phyloP scores from a whole-genome alignment of 2,113 vertebrate genomes.

The Macrotis lagotis region DNA sequence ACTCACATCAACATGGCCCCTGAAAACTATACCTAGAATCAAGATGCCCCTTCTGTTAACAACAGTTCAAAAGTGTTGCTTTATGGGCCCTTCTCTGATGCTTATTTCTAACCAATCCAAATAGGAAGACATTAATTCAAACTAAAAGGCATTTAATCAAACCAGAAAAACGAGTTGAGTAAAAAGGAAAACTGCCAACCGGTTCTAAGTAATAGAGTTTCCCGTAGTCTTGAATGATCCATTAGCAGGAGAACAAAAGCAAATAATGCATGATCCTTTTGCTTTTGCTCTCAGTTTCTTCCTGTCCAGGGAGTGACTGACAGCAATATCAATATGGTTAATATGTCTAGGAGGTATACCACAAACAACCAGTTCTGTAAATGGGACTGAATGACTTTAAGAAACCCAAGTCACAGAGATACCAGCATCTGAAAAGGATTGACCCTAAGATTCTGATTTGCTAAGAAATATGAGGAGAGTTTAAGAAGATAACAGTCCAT shows the following conservation, averaged over 20 bases:
- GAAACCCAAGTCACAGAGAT: not conserved
- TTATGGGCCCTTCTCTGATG: not conserved
- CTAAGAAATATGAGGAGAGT: too few species aligned
- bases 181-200: not conserved
- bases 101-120: not conserved
- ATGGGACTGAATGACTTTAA: not conserved
- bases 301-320: not conserved
- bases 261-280: not conserved
- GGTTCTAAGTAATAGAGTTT: not conserved
- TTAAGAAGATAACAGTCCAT: too few species aligned
- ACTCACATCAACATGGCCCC: not conserved
- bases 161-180: not conserved
- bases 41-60: not conserved
- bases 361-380: not conserved
- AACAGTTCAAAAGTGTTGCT: not conserved
- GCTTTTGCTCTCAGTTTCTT: not conserved
- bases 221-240: not conserved
- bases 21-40: not conserved
- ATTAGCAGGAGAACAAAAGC: not conserved
- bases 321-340: not conserved
- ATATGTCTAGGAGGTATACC: not conserved
- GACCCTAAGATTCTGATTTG: too few species aligned
- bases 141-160: not conserved
- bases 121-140: not conserved
- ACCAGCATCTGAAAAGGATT: not conserved